Conservation (phyloP, 1,140 invertebrate genomes). For the Frieseomelitta varia region DNA sequence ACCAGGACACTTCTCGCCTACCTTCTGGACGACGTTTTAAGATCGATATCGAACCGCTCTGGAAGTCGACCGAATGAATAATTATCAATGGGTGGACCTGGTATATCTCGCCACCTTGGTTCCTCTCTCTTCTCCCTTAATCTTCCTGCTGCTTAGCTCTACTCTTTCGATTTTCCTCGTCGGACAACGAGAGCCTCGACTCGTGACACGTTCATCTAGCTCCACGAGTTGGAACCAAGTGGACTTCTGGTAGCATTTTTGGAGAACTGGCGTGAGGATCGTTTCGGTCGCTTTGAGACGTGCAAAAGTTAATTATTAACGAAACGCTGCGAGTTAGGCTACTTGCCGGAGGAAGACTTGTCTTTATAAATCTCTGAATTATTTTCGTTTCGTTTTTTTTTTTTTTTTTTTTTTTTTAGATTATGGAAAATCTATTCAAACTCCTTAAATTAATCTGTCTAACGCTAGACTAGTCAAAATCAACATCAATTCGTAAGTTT, state of each 20-base stretch:
- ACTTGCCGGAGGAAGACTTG: too few species aligned
- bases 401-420: too few species aligned
- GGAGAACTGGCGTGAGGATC: too few species aligned
- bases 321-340: background rate
- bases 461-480: too few species aligned
- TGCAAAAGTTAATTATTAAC: too few species aligned
- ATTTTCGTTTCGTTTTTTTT: too few species aligned
- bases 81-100: constrained; percentile 62
- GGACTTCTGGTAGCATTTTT: too few species aligned
- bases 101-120: constrained; percentile 40
- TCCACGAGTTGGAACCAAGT: background rate
- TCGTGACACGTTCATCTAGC: constrained; percentile 3
- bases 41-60: constrained; percentile 64
- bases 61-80: constrained; percentile 66
- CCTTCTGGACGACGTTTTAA: constrained; percentile 66
- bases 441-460: too few species aligned
- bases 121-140: background rate
- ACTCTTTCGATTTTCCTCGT: constrained; percentile 24
- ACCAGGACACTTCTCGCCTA: constrained; percentile 61
- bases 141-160: background rate
- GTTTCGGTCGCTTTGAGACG: too few species aligned
- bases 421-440: too few species aligned
- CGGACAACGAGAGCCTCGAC: background rate
- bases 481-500: too few species aligned
- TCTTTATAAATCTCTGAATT: too few species aligned